Conservation (phyloP, 2,113 vertebrate species). For the Furnarius figulus region DNA sequence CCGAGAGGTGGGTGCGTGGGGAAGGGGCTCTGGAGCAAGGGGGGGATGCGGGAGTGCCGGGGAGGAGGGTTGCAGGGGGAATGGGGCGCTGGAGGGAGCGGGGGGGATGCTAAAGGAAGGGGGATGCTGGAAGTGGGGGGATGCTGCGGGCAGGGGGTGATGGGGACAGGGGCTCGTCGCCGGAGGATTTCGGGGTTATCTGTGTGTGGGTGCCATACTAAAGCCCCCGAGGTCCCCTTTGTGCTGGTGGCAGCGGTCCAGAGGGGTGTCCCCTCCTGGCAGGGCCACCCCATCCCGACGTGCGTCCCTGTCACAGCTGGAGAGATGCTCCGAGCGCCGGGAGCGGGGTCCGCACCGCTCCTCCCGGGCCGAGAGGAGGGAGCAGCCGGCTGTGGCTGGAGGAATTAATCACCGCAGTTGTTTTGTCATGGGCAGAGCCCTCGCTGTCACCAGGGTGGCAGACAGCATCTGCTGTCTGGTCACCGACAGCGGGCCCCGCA, state of each 20-base stretch:
- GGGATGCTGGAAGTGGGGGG: neutral
- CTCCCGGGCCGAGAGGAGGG: neutral
- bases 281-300: neutral
- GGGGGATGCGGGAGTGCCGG: neutral
- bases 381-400: neutral
- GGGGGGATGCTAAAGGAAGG: neutral
- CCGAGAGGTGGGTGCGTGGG: neutral
- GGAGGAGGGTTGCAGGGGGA: neutral
- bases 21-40: neutral
- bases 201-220: neutral
- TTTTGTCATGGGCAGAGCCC: neutral
- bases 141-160: neutral
- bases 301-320: too few species aligned
- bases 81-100: neutral
- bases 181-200: fast-evolving
- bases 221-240: fast-evolving
- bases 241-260: neutral
- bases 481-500: neutral
- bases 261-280: neutral
- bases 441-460: neutral
- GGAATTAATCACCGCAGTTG: neutral
- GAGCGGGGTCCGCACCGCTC: neutral
- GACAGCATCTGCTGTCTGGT: constrained; percentile 35
- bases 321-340: neutral
- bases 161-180: neutral